Evolutionary conservation across 2,797 vertebrate species (phyloP), one percentile per base, ranked within the genome.

Genomic region (Halcyon chelicuti): DNA sequence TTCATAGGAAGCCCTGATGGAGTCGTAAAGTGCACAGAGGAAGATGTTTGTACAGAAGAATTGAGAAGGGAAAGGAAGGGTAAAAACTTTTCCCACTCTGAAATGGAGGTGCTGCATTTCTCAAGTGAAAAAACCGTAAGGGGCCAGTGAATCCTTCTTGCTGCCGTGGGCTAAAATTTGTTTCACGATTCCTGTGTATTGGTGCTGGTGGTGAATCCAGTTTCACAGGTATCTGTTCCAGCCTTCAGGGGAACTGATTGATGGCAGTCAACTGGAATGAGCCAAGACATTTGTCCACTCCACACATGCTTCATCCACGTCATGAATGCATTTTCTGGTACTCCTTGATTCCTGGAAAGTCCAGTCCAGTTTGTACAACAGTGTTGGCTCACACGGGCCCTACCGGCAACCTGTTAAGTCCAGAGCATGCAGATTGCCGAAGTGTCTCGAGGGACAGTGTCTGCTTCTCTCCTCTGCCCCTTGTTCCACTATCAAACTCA

Each of bases 321-420:
- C 91, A 93, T 4, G 2, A 80, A 87, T 29, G 54, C 10, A 2
- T 33, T 81, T 76, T 85, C 79, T 93, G 83, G 60, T 92, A 94
- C 94, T 88, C 33, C 49, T 63, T 0, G 4, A 74, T 91, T 95
- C 94, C 75, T 91, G 81, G 93, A 89, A 96, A 79, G 92, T 95
- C 80, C 93, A 87, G 86, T 93, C 60, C 80, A 80, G 61, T 63
- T 87, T 85, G 90, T 90, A 92, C 83, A 90, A 22, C 40, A 62
- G 40, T 31, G 31, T 75, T 93, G 87, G 81, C 82, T 94, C 62
- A 23, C 2, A 0, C 33, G 62, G 60, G 82, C 52, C 39, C 60
- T 75, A 13, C 79, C 93, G 95, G 82, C 81, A 96, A 62, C 54
- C 67, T 1, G 0, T 75, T 66, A 68, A 49, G 62, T 84, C 44